Evolutionary conservation across 1,140 invertebrate genomes (phyloP).

Genomic region (Lepidurus couesii): DNA sequence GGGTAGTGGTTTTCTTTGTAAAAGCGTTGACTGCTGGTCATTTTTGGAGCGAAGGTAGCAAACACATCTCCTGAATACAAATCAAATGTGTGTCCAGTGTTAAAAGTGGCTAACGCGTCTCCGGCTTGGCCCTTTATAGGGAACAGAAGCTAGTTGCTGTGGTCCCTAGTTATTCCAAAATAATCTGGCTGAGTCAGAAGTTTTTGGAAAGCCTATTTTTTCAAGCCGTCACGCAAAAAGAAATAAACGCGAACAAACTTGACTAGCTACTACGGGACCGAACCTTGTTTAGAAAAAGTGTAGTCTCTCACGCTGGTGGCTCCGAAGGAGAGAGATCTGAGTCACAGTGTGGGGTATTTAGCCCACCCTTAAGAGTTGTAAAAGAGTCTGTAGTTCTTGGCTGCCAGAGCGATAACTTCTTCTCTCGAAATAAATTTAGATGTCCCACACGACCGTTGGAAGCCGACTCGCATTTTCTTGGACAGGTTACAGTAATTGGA

Average conservation of each 20-base stretch:
- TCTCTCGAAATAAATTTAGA: too few species aligned
- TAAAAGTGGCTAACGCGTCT: background rate
- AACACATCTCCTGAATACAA: background rate
- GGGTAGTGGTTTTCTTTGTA: background rate
- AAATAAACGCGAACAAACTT: constrained; percentile 5
- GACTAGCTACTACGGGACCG: background rate
- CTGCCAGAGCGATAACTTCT: background rate
- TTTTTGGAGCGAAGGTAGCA: background rate
- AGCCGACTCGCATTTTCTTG: too few species aligned
- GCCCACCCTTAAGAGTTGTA: background rate
- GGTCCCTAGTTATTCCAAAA: background rate
- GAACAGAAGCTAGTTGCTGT: background rate
- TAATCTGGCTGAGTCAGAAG: background rate
- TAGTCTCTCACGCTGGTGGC: background rate
- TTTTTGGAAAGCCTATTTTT: background rate
- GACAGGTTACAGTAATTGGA: too few species aligned
- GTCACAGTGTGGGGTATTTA: constrained; percentile 16
- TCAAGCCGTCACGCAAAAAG: background rate
- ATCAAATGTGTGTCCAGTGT: background rate
- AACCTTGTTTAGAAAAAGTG: background rate
- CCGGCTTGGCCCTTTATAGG: background rate
- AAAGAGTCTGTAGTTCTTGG: background rate
- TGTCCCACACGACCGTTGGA: too few species aligned
- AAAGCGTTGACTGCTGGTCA: background rate
- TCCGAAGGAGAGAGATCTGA: background rate